Evolutionary conservation across 2,113 vertebrate species (phyloP).

Genomic region (Cyphomyrus discorhynchus): DNA sequence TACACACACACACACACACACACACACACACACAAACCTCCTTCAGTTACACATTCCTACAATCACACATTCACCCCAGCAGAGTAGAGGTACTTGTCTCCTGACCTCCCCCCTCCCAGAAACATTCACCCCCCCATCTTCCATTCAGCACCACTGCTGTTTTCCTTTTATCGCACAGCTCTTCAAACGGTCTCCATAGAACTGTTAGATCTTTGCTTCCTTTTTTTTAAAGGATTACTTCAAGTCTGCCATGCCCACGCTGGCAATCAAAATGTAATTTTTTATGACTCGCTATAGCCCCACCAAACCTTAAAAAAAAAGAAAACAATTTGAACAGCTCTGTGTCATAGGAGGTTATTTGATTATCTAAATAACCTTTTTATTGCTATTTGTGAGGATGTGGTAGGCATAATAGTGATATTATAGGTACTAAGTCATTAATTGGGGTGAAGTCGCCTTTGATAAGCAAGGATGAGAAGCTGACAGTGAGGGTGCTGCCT

Average conservation of each 20-base stretch:
- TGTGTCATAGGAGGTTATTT: not conserved
- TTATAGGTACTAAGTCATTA: not conserved
- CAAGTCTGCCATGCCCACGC: not conserved
- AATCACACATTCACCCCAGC: not conserved
- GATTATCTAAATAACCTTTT: not conserved
- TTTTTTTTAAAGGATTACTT: not conserved
- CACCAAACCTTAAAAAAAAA: not conserved
- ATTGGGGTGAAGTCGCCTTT: not conserved
- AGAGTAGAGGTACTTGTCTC: not conserved
- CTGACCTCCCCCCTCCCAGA: not conserved
- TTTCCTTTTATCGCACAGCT: not conserved
- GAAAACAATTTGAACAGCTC: not conserved
- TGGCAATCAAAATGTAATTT: not conserved
- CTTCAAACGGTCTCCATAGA: not conserved
- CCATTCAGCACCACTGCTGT: not conserved
- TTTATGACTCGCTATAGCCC: not conserved
- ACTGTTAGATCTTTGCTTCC: not conserved
- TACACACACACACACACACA: not conserved
- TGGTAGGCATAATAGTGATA: not conserved
- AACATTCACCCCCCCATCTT: not conserved
- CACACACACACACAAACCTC: not conserved
- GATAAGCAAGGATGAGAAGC: not conserved
- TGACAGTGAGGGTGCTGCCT: not conserved
- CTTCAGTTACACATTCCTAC: not conserved
- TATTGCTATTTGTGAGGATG: not conserved